These are phyloP conservation scores for Tortrix viridana DNA, from an alignment of 2,888 invertebrate species.

Conservation along the genomic window DNA sequence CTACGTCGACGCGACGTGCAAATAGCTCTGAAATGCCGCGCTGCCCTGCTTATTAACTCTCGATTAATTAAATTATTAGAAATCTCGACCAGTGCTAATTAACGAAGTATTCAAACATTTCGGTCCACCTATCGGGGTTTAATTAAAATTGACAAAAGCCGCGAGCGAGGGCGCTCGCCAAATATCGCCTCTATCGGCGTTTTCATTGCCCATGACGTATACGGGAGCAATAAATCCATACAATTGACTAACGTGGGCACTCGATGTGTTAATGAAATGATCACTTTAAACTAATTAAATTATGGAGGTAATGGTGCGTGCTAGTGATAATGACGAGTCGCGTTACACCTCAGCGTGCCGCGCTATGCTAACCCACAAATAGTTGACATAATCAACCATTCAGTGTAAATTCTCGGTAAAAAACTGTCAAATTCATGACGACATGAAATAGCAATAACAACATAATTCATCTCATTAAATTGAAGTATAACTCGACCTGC, in stretches of 20 bases:
- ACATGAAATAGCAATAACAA: too few species aligned
- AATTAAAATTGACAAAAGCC: slow-evolving; percentile 84
- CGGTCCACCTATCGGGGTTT: slow-evolving; percentile 80
- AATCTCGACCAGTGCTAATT: slow-evolving; percentile 81
- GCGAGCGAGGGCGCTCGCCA: slow-evolving; percentile 71
- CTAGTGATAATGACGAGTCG: slow-evolving; percentile 60
- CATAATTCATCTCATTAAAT: too few species aligned
- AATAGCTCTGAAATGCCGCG: slow-evolving; percentile 62
- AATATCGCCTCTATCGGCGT: slow-evolving; percentile 73
- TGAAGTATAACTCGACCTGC: too few species aligned
- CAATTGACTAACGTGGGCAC: too few species aligned
- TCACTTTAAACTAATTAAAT: slow-evolving; percentile 84
- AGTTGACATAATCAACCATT: too few species aligned
- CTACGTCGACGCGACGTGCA: slow-evolving; percentile 62
- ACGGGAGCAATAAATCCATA: too few species aligned
- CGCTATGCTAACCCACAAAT: slow-evolving; percentile 6
- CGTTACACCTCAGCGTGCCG: slow-evolving; percentile 7
- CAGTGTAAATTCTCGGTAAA: too few species aligned
- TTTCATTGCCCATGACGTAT: too few species aligned
- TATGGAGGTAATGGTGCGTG: slow-evolving; percentile 82
- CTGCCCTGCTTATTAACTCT: slow-evolving; percentile 73
- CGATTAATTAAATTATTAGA: slow-evolving; percentile 83
- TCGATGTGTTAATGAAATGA: slow-evolving; percentile 71
- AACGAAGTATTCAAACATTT: slow-evolving; percentile 83
- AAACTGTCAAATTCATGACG: too few species aligned